Conservation (phyloP, 1,140 invertebrate genomes). For the Caenorhabditis latens region DNA sequence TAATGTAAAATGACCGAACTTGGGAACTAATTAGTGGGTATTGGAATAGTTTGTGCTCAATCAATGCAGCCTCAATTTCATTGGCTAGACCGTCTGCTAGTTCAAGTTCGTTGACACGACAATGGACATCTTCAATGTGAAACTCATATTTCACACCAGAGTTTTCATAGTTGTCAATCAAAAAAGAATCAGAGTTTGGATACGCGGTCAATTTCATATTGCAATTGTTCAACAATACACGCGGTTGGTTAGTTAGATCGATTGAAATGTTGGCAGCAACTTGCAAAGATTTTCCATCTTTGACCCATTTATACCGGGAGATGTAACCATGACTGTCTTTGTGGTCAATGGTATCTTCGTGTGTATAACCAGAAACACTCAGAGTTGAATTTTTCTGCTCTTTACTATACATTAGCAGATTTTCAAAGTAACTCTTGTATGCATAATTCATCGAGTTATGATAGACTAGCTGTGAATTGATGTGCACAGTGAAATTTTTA, state of each 20-base stretch:
- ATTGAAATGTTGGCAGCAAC: constrained; percentile 22
- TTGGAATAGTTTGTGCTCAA: not conserved
- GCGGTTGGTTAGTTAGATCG: not conserved
- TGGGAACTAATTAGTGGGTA: not conserved
- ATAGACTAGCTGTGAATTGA: constrained; percentile 1
- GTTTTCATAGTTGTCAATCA: not conserved
- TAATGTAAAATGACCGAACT: constrained; percentile 4
- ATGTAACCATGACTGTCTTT: not conserved
- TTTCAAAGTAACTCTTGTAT: constrained; percentile 14
- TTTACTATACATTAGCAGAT: not conserved
- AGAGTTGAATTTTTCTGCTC: constrained; percentile 4
- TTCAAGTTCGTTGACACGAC: not conserved
- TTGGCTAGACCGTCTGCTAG: not conserved
- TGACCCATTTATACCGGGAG: not conserved
- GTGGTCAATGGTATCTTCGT: not conserved
- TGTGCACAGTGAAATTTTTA: not conserved
- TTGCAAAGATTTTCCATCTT: not conserved
- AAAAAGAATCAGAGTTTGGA: not conserved
- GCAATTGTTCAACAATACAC: not conserved
- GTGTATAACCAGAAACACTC: not conserved
- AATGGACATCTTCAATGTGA: not conserved
- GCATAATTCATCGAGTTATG: not conserved
- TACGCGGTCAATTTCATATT: not conserved
- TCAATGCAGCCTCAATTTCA: not conserved
- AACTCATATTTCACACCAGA: not conserved